These are phyloP conservation scores for Mystacides longicornis DNA, from an alignment of 2,888 invertebrate genomes.

Conservation along the genomic window DNA sequence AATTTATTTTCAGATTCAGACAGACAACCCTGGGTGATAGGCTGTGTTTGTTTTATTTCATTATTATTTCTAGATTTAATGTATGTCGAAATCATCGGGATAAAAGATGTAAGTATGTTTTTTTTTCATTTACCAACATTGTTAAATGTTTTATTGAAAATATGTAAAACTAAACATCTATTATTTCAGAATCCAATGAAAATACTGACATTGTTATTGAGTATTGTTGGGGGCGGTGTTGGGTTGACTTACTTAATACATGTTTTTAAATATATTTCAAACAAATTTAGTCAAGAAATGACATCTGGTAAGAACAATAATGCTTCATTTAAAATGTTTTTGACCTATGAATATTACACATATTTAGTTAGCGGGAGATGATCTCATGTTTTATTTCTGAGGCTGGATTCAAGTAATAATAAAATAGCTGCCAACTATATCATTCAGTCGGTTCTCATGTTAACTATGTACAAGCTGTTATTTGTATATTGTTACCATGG, in stretches of 20 bases:
- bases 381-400: too few species aligned
- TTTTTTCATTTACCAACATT: not conserved
- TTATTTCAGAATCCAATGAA: slow-evolving; percentile 3
- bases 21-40: slow-evolving; percentile 12
- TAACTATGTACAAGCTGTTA: too few species aligned
- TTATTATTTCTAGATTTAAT: slow-evolving; percentile 14
- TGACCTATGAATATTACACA: not conserved
- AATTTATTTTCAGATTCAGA: slow-evolving; percentile 11
- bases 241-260: not conserved
- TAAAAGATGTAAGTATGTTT: slow-evolving; percentile 7
- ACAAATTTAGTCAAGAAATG: not conserved
- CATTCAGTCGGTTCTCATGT: too few species aligned
- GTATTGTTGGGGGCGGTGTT: slow-evolving; percentile 1
- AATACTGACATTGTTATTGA: not conserved
- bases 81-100: slow-evolving; percentile 13
- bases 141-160: not conserved
- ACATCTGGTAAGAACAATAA: not conserved
- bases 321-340: too few species aligned
- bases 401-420: too few species aligned
- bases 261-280: slow-evolving; percentile 1
- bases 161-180: not conserved
- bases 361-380: not conserved
- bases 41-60: slow-evolving; percentile 5
- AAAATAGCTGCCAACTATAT: too few species aligned
- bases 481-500: too few species aligned